Evolutionary conservation across 2,113 vertebrate species (phyloP).

Genomic region (Anarhynchus alexandrinus): DNA sequence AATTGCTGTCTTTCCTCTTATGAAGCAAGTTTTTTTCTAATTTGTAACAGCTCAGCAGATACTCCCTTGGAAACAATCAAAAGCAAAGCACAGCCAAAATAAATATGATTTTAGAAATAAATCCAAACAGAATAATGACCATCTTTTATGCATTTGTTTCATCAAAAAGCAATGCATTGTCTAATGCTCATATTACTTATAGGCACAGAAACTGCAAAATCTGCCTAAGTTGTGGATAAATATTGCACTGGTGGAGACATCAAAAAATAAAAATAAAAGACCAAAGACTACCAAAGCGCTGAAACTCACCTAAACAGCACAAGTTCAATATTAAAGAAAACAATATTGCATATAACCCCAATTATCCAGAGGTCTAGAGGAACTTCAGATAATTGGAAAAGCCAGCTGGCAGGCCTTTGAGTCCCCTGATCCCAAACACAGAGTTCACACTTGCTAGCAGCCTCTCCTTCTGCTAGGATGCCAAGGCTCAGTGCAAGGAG

Average conservation of each 20-base stretch:
- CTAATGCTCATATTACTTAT: background rate
- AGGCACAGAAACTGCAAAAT: background rate
- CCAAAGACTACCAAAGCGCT: background rate
- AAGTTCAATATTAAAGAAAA: background rate
- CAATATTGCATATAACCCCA: background rate
- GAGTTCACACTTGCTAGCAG: background rate
- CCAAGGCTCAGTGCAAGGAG: background rate
- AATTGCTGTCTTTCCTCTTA: background rate
- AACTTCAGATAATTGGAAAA: background rate
- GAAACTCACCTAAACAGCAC: background rate
- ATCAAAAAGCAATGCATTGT: background rate
- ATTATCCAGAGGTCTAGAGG: background rate
- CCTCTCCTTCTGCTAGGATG: background rate
- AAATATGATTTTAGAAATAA: slow-evolving; percentile 1
- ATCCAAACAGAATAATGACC: background rate
- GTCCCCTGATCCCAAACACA: background rate
- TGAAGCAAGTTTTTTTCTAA: background rate
- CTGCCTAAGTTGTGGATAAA: background rate
- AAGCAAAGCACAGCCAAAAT: background rate
- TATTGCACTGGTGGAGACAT: background rate
- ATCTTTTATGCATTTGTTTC: background rate
- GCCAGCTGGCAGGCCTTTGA: background rate
- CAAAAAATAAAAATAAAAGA: background rate
- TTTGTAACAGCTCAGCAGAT: background rate
- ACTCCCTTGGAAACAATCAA: background rate